phyloP scores from a whole-genome alignment of 2,113 vertebrate genomes.

The Heterochromis multidens region DNA sequence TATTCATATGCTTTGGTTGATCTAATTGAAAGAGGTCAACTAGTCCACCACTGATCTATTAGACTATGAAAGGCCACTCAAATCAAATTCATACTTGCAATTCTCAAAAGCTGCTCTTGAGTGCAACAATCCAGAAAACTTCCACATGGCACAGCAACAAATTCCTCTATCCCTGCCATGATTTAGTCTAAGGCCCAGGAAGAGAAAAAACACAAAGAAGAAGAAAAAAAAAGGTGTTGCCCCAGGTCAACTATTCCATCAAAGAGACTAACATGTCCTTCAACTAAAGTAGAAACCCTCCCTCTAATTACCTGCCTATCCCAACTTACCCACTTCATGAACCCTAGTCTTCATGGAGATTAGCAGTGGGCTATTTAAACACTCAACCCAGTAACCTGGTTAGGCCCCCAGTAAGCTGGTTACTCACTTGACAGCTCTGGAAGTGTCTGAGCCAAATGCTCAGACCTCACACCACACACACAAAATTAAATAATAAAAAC shows the following conservation, averaged over 20 bases:
- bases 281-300: not conserved
- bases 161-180: not conserved
- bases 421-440: not conserved
- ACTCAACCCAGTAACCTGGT: not conserved
- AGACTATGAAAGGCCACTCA: not conserved
- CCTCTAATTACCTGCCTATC: not conserved
- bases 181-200: not conserved
- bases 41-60: not conserved
- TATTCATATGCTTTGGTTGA: not conserved
- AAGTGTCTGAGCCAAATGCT: not conserved
- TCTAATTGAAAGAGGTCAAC: not conserved
- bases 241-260: not conserved
- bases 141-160: not conserved
- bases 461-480: not conserved
- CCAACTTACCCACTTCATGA: not conserved
- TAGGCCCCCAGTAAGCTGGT: not conserved
- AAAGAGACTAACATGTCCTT: not conserved
- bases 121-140: not conserved
- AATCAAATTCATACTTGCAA: not conserved
- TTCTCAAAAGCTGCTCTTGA: not conserved
- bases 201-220: not conserved
- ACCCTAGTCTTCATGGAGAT: not conserved
- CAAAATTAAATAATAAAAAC: not conserved
- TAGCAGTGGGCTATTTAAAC: not conserved
- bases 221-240: not conserved